A percentile compares a stretch with the other conserved stretches of the same genome.
Evolutionary conservation across 2,888 invertebrate species (phyloP).

Genomic region (Adelognathus sp.): DNA sequence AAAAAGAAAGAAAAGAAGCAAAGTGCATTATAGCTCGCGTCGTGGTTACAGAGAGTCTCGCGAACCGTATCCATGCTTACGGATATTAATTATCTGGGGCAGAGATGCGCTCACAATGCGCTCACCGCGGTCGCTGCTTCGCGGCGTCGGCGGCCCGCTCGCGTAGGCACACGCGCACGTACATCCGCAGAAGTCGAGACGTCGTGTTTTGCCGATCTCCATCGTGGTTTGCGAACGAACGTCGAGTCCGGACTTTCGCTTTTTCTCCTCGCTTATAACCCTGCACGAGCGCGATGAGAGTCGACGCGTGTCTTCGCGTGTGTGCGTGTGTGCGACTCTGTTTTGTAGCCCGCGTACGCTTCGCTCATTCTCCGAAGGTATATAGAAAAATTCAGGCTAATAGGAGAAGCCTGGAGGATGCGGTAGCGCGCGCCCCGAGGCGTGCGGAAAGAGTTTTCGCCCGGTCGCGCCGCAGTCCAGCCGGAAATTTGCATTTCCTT

Average conservation of each 20-base stretch:
- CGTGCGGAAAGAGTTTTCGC: conserved; percentile 10
- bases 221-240: conserved; percentile 56
- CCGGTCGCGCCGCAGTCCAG: not conserved
- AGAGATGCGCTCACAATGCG: conserved; percentile 70
- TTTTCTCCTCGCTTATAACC: conserved; percentile 66
- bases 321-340: not conserved
- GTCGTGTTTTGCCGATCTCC: not conserved
- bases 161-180: not conserved
- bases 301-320: not conserved
- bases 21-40: not conserved
- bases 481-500: conserved; percentile 46
- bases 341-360: not conserved
- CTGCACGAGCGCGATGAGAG: not conserved
- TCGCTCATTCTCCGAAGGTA: conserved; percentile 4
- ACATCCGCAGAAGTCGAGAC: conserved; percentile 30
- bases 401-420: conserved; percentile 26
- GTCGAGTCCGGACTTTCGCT: conserved; percentile 69
- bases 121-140: conserved; percentile 48
- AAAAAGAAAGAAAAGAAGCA: no score
- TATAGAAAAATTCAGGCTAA: conserved; percentile 33
- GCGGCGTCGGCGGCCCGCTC: conserved; percentile 6
- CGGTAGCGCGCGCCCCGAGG: conserved; percentile 14
- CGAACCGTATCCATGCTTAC: conserved; percentile 60
- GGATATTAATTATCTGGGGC: conserved; percentile 78
- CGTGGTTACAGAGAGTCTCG: conserved; percentile 31